A percentile compares a stretch with the other conserved stretches of the same genome.
phyloP scores from a whole-genome alignment of 37 sponge, comb jelly and placozoan species.

The Hexactinellida sp. region DNA sequence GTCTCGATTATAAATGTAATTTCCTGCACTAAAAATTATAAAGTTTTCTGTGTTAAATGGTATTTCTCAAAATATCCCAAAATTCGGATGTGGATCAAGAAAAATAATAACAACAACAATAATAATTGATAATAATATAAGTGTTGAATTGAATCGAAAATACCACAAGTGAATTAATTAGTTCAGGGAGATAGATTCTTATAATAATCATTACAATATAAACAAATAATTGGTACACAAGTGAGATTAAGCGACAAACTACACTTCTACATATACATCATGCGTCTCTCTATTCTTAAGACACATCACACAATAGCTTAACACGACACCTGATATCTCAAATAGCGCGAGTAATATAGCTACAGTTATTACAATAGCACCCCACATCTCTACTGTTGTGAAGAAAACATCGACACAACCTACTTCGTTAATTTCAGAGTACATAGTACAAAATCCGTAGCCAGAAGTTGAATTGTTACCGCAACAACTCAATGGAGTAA shows the following conservation, averaged over 20 bases:
- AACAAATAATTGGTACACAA: not conserved
- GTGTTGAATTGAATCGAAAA: too few relatives aligned
- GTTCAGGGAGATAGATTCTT: too few relatives aligned
- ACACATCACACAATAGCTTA: constrained; percentile 11
- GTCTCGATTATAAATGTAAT: too few relatives aligned
- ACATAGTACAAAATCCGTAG: not conserved
- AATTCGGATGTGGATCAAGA: too few relatives aligned
- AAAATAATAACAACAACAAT: too few relatives aligned
- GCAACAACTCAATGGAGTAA: not conserved
- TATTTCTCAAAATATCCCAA: too few relatives aligned
- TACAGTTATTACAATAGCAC: not conserved
- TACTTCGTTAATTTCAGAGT: not conserved
- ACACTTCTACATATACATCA: not conserved
- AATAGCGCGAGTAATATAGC: not conserved
- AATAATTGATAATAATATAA: too few relatives aligned
- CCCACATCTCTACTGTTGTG: not conserved
- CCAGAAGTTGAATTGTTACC: not conserved
- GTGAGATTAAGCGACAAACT: not conserved
- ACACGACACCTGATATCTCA: not conserved
- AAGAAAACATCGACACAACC: not conserved
- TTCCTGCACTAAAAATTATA: too few relatives aligned
- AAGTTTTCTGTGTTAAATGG: too few relatives aligned
- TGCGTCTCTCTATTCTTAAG: not conserved
- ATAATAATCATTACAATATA: constrained; percentile 6
- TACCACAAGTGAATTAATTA: too few relatives aligned